Conservation (phyloP, 2,797 vertebrate species). For the Arrhamphus sclerolepis region DNA sequence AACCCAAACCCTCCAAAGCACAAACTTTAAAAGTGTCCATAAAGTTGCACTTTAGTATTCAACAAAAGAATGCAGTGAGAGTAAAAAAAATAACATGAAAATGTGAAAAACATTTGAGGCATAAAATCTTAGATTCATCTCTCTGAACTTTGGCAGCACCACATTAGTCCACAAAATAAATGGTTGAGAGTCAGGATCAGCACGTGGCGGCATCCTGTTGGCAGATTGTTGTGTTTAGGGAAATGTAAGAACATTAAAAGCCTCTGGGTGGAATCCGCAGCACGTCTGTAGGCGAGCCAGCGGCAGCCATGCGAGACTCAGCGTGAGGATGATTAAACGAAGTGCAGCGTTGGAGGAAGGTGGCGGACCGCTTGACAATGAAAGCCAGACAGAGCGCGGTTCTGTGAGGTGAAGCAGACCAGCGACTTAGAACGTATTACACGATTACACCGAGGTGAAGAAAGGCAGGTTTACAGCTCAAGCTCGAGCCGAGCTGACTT, state of each 20-base stretch:
- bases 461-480: constrained; percentile 35
- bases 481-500: constrained; percentile 42
- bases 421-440: constrained; percentile 56
- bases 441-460: constrained; percentile 49
- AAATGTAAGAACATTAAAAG: constrained; percentile 43
- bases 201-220: constrained; percentile 22
- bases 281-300: constrained; percentile 22
- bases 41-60: constrained; percentile 36
- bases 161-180: constrained; percentile 15
- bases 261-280: neutral
- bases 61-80: constrained; percentile 3
- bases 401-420: constrained; percentile 65
- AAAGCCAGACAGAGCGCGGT: constrained; percentile 59
- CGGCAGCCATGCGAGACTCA: constrained; percentile 32
- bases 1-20: constrained; percentile 35
- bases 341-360: constrained; percentile 21
- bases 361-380: constrained; percentile 48
- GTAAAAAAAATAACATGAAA: constrained; percentile 1
- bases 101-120: constrained; percentile 34
- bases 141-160: constrained; percentile 16
- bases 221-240: constrained; percentile 15
- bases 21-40: constrained; percentile 29
- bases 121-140: constrained; percentile 17
- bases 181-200: constrained; percentile 19
- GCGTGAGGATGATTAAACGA: constrained; percentile 50